These are phyloP conservation scores for Frankliniella intonsa DNA, from an alignment of 2,888 invertebrate species.

Conservation along the genomic window DNA sequence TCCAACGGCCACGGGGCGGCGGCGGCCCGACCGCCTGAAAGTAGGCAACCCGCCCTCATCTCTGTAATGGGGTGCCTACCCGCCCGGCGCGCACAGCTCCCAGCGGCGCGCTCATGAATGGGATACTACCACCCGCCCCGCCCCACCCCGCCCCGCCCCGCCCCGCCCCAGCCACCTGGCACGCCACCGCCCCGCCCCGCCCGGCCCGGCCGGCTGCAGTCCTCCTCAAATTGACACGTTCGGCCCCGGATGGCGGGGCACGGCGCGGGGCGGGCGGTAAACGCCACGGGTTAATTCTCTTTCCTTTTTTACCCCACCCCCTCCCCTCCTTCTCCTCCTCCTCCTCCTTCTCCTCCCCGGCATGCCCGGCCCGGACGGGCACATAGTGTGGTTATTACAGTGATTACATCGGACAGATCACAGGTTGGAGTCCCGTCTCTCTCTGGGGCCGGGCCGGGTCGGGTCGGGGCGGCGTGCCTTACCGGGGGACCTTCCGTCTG, in stretches of 20 bases:
- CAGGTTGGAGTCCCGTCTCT: not conserved
- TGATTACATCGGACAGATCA: constrained; percentile 12
- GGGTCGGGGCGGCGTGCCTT: too few species aligned
- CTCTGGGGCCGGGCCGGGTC: too few species aligned
- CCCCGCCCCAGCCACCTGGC: too few species aligned
- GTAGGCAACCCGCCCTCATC: too few species aligned
- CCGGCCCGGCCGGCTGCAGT: not conserved
- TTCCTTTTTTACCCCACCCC: not conserved
- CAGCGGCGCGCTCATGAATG: not conserved
- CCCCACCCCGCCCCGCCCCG: too few species aligned
- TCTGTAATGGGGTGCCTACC: too few species aligned
- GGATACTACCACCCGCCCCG: not conserved
- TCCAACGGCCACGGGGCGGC: not conserved
- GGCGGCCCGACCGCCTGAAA: not conserved
- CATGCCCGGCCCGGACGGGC: not conserved
- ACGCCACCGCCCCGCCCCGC: too few species aligned
- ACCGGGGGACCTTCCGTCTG: too few species aligned
- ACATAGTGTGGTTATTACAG: not conserved
- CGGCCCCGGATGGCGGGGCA: not conserved
- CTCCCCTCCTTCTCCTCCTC: not conserved
- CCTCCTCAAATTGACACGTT: constrained; percentile 18
- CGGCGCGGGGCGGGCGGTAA: not conserved
- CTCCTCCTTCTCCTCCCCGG: not conserved
- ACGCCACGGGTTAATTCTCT: not conserved
- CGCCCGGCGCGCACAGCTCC: too few species aligned